These are phyloP conservation scores for Squalus acanthias DNA, from an alignment of 2,797 vertebrate genomes.

Conservation along the genomic window DNA sequence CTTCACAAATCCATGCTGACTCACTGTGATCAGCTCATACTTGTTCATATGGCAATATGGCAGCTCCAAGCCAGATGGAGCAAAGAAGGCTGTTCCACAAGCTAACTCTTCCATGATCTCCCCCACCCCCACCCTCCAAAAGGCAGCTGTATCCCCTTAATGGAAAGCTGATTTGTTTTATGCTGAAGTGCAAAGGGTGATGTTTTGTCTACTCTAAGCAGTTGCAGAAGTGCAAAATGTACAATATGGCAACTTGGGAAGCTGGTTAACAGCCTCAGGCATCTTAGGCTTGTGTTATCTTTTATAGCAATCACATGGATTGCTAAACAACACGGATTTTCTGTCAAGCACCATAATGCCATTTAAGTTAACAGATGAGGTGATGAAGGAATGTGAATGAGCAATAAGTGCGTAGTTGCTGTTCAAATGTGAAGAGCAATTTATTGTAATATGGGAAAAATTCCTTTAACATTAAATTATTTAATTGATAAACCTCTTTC, in stretches of 20 bases:
- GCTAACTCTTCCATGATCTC: too few relatives aligned
- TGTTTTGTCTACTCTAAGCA: conserved; percentile 26
- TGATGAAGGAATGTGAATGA: not conserved
- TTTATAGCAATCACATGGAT: conserved; percentile 16
- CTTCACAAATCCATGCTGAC: not conserved
- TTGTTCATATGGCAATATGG: not conserved
- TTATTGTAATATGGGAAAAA: not conserved
- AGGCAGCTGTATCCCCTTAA: not conserved
- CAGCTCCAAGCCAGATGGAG: not conserved
- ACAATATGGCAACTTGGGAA: conserved; percentile 9
- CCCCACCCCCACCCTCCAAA: not conserved
- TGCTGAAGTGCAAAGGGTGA: not conserved
- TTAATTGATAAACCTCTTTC: not conserved
- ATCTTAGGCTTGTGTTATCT: conserved; percentile 2
- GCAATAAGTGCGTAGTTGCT: not conserved
- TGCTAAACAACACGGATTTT: conserved; percentile 12
- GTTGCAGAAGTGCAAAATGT: conserved; percentile 6
- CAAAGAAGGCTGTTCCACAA: not conserved
- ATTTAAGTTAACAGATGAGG: conserved; percentile 7
- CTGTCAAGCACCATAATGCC: not conserved
- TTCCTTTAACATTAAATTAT: not conserved
- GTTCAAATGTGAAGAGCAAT: not conserved
- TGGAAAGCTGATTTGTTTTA: not conserved
- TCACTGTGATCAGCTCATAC: not conserved
- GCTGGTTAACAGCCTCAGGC: conserved; percentile 16